These are phyloP conservation scores for Buathra laborator DNA, from an alignment of 2,888 invertebrate species.

Conservation along the genomic window DNA sequence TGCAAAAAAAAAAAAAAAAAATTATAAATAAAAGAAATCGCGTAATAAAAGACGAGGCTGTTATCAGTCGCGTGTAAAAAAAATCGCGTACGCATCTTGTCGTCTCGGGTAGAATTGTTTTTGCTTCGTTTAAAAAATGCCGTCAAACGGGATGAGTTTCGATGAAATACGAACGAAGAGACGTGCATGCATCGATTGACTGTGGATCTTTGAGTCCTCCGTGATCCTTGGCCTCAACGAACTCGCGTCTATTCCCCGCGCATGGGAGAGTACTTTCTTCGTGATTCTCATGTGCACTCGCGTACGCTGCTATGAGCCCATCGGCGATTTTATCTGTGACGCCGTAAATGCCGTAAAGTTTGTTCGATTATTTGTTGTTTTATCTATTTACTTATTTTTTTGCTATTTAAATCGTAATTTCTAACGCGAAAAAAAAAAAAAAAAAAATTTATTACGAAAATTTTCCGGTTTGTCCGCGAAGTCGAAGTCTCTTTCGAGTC, in stretches of 20 bases:
- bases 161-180: not conserved
- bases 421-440: not conserved
- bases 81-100: not conserved
- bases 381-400: not conserved
- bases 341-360: too few species aligned
- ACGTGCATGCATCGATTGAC: not conserved
- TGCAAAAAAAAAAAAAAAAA: conserved; percentile 10
- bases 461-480: conserved; percentile 35
- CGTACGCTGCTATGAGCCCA: not conserved
- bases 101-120: not conserved
- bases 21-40: conserved; percentile 3
- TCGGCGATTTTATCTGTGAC: not conserved
- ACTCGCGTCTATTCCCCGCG: conserved; percentile 33
- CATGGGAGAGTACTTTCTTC: conserved; percentile 77
- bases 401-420: not conserved
- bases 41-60: conserved; percentile 5
- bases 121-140: not conserved
- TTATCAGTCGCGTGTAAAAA: conserved; percentile 2
- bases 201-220: conserved; percentile 6
- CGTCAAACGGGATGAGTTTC: not conserved
- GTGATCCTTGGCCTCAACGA: conserved; percentile 10
- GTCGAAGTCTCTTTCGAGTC: not conserved
- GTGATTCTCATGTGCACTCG: conserved; percentile 70
- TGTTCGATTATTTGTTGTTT: not conserved
- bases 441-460: not conserved